These are phyloP conservation scores for Cryptus armator DNA, from an alignment of 2,888 invertebrate genomes.

Conservation along the genomic window DNA sequence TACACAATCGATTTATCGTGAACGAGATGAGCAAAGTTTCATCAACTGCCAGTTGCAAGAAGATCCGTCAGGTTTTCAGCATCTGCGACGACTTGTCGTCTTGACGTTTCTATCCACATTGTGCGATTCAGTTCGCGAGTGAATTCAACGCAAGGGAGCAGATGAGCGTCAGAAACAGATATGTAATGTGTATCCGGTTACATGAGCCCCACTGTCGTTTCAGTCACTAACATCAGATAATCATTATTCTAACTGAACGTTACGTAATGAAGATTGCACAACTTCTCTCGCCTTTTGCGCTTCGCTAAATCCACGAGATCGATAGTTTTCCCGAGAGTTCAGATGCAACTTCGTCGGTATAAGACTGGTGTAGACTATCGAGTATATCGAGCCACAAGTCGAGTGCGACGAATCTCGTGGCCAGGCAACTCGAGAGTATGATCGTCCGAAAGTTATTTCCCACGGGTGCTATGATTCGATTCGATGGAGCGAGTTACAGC, in stretches of 20 bases:
- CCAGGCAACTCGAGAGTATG: conserved; percentile 70
- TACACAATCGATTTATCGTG: neutral
- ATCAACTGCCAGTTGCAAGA: neutral
- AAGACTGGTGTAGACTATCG: neutral
- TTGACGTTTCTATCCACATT: neutral
- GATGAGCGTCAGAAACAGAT: neutral
- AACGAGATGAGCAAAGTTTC: neutral
- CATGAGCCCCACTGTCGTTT: neutral
- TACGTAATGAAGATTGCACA: conserved; percentile 6
- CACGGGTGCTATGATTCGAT: conserved; percentile 83
- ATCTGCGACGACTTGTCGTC: neutral
- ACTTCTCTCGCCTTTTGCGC: neutral
- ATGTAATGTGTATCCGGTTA: neutral
- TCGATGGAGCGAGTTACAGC: conserved; percentile 70
- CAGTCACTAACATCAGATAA: neutral
- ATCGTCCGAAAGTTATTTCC: conserved; percentile 83
- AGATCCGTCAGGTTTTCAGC: neutral
- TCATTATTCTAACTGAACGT: conserved; percentile 5
- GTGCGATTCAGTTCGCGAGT: no score
- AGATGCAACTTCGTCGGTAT: neutral
- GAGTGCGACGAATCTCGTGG: neutral
- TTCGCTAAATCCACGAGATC: neutral
- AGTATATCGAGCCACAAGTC: conserved; percentile 3
- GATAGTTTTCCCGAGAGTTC: neutral
- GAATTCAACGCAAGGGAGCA: neutral